Percentiles rank a stretch among this genome's conserved stretches.
phyloP scores from a whole-genome alignment of 2,888 invertebrate species.

The Drosophila heteroneura region DNA sequence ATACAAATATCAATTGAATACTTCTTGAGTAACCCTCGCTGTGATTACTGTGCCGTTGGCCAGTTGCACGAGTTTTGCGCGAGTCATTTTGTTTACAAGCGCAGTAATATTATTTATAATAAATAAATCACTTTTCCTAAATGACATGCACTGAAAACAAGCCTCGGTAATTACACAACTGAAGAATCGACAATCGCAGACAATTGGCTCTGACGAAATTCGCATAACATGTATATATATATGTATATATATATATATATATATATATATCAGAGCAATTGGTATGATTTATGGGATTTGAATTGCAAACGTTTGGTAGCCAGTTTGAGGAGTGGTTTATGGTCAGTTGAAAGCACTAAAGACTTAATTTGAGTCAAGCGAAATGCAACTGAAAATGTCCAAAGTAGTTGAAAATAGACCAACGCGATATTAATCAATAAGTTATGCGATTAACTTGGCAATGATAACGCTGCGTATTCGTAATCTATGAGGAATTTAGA shows the following conservation, averaged over 20 bases:
- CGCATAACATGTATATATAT: conserved; percentile 26
- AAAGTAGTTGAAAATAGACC: not conserved
- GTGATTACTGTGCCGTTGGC: conserved; percentile 1
- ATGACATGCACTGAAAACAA: conserved; percentile 48
- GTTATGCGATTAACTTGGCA: conserved; percentile 2
- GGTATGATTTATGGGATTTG: conserved; percentile 58
- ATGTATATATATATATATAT: not conserved
- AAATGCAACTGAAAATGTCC: conserved; percentile 17
- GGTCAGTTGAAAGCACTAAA: conserved; percentile 20
- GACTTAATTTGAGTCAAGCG: conserved; percentile 27
- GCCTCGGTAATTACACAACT: conserved; percentile 53
- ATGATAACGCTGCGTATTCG: conserved; percentile 27
- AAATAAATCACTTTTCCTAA: conserved; percentile 68
- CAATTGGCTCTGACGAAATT: conserved; percentile 47
- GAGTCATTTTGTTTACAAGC: conserved; percentile 61
- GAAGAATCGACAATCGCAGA: conserved; percentile 15
- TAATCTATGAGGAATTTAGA: conserved; percentile 1
- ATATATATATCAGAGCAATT: conserved; percentile 15
- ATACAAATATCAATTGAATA: not conserved
- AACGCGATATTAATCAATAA: conserved; percentile 4
- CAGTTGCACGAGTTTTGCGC: conserved; percentile 39
- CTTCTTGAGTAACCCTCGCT: conserved; percentile 20
- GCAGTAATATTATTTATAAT: conserved; percentile 62
- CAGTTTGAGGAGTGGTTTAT: conserved; percentile 19
- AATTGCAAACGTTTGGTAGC: conserved; percentile 22